A percentile compares a stretch with the other conserved stretches of the same genome.
Conservation (phyloP, 2,797 vertebrate genomes). For the Scleropages formosus region DNA sequence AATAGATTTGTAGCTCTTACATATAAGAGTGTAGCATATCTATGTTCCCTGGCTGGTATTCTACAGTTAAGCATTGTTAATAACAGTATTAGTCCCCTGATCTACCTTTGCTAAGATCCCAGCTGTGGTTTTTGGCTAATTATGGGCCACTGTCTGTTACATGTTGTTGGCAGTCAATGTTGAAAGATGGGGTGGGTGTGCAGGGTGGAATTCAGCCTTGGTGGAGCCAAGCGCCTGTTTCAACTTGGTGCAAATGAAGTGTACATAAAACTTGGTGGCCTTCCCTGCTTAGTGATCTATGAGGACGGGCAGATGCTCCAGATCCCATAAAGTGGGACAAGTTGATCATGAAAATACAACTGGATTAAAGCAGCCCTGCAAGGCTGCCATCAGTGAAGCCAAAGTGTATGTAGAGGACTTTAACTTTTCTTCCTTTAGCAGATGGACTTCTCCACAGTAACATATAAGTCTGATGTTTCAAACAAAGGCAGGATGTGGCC, state of each 20-base stretch:
- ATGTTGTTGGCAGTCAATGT: constrained; percentile 61
- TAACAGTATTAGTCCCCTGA: background rate
- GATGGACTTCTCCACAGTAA: too few species aligned
- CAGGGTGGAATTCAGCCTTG: constrained; percentile 17
- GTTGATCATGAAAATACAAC: too few species aligned
- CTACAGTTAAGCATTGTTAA: constrained; percentile 11
- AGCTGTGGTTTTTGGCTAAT: background rate
- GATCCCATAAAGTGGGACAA: too few species aligned
- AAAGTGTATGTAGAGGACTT: background rate
- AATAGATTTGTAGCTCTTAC: background rate
- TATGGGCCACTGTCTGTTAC: constrained; percentile 34
- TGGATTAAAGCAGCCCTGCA: constrained; percentile 14
- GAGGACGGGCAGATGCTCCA: background rate
- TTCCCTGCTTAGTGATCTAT: constrained; percentile 12
- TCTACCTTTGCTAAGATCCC: background rate
- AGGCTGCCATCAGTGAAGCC: background rate
- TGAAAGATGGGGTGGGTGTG: constrained; percentile 51
- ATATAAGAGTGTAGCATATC: background rate
- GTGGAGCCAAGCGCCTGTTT: background rate
- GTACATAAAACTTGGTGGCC: constrained; percentile 11
- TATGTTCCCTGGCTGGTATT: constrained; percentile 17
- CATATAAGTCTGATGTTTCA: too few species aligned
- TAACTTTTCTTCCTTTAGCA: too few species aligned
- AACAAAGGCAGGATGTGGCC: too few species aligned
- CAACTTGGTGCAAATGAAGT: background rate